Evolutionary conservation across 2,888 invertebrate genomes (phyloP).

Genomic region (Orthonychiurus folsomi): DNA sequence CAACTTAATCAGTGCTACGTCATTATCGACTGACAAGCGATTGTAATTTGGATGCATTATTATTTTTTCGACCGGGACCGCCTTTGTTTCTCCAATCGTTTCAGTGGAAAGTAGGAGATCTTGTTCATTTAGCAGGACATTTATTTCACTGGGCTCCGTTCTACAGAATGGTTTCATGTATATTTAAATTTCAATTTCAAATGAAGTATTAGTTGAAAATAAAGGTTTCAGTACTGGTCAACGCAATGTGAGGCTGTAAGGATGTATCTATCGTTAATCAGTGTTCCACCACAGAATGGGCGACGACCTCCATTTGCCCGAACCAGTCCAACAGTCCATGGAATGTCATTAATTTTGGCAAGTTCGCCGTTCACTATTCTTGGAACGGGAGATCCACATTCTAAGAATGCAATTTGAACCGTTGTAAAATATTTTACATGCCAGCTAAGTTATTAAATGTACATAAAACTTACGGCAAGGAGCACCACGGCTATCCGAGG

Average conservation of each 20-base stretch:
- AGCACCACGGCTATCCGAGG: too few species aligned
- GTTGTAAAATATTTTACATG: neutral
- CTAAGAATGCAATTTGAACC: too few species aligned
- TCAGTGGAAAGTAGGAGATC: conserved; percentile 22
- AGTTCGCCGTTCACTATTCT: conserved; percentile 9
- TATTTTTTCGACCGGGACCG: conserved; percentile 16
- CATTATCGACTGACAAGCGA: conserved; percentile 21
- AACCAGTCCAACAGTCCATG: conserved; percentile 11
- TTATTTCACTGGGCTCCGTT: conserved; percentile 27
- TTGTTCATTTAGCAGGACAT: conserved; percentile 35
- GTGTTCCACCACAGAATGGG: conserved; percentile 79
- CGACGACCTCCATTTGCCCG: conserved; percentile 59
- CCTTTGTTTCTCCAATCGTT: conserved; percentile 13
- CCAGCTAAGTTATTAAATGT: neutral
- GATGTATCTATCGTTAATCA: conserved; percentile 59
- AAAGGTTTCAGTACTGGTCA: neutral
- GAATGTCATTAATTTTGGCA: conserved; percentile 11
- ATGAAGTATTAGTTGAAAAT: neutral
- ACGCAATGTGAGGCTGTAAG: conserved; percentile 8
- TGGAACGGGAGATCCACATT: conserved; percentile 6
- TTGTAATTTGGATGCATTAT: conserved; percentile 33
- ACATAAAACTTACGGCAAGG: conserved; percentile 8
- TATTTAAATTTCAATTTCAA: too few species aligned
- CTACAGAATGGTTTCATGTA: too few species aligned
- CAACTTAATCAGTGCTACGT: conserved; percentile 36